These are phyloP conservation scores for Cavia porcellus DNA, from an alignment of 2,113 vertebrate species.

Conservation along the genomic window DNA sequence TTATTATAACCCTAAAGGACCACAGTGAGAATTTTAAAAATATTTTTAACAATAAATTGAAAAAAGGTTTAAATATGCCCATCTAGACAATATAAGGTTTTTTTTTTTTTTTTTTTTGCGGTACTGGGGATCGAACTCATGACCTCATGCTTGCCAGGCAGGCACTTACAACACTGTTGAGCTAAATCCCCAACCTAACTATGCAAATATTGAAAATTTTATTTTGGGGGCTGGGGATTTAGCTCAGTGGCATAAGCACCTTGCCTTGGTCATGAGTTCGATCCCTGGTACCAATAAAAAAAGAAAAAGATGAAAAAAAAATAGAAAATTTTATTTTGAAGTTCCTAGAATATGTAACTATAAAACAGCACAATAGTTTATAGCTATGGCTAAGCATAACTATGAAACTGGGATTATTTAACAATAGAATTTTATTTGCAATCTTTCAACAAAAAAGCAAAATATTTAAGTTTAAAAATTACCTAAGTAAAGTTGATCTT, in stretches of 20 bases:
- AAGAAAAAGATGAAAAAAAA: no score
- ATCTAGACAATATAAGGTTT: not conserved
- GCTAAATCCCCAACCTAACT: no score
- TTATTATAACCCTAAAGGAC: conserved; percentile 31
- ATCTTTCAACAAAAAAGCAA: conserved; percentile 54
- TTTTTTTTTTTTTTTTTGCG: no score
- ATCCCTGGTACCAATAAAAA: no score
- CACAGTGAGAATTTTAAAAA: conserved; percentile 23
- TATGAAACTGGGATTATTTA: conserved; percentile 21
- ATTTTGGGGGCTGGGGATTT: no score
- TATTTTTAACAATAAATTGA: conserved; percentile 43
- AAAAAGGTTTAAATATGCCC: not conserved
- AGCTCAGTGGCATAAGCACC: no score
- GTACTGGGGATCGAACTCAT: no score
- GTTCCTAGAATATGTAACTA: not conserved
- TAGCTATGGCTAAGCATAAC: not conserved
- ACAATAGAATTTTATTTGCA: conserved; percentile 50
- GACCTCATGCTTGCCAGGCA: no score
- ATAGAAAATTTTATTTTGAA: conserved; percentile 48
- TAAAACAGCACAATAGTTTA: conserved; percentile 47
- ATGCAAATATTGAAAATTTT: no score
- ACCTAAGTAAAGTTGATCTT: conserved; percentile 94
- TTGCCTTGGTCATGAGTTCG: no score
- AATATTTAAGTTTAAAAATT: conserved; percentile 61
- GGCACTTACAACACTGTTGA: no score